Percentiles rank a stretch among this genome's conserved stretches.
Conservation (phyloP, 2,113 vertebrate genomes). For the Sinocyclocheilus anshuiensis region DNA sequence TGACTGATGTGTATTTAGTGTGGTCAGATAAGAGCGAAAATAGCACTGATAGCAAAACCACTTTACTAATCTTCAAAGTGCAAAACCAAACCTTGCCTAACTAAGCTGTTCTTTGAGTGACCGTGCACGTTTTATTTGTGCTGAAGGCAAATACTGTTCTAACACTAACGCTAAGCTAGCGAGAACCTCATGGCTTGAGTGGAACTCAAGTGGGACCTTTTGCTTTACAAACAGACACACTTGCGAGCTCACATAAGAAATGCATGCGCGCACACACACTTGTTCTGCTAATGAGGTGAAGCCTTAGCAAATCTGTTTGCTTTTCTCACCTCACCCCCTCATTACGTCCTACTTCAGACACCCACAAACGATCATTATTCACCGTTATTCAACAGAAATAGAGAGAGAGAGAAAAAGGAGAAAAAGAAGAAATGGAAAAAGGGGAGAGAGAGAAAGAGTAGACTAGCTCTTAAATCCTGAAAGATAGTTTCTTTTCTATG, state of each 20-base stretch:
- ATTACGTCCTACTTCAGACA: conserved; percentile 62
- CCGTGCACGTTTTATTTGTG: background rate
- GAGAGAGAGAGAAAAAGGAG: background rate
- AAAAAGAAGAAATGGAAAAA: background rate
- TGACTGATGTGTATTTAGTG: conserved; percentile 9
- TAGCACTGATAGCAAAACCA: background rate
- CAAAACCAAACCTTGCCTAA: conserved; percentile 17
- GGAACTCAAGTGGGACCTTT: conserved; percentile 35
- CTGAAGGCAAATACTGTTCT: background rate
- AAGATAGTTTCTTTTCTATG: background rate
- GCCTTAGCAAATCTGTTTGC: conserved; percentile 67
- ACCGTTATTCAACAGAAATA: conserved; percentile 29
- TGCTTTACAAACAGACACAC: conserved; percentile 53
- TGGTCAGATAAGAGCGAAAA: conserved; percentile 32
- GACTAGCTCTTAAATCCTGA: background rate
- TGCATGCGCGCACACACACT: conserved; percentile 1
- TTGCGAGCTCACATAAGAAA: conserved; percentile 38
- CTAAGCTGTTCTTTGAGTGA: background rate
- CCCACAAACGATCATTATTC: conserved; percentile 60
- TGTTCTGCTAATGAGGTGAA: conserved; percentile 63
- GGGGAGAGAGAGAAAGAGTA: background rate
- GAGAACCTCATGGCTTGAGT: conserved; percentile 24
- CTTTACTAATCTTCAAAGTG: conserved; percentile 13
- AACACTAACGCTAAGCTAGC: conserved; percentile 19
- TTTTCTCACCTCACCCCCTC: conserved; percentile 63